Base-by-base conservation (phyloP, 2,888 invertebrate genomes). In the Scaeva pyrastri region DNA sequence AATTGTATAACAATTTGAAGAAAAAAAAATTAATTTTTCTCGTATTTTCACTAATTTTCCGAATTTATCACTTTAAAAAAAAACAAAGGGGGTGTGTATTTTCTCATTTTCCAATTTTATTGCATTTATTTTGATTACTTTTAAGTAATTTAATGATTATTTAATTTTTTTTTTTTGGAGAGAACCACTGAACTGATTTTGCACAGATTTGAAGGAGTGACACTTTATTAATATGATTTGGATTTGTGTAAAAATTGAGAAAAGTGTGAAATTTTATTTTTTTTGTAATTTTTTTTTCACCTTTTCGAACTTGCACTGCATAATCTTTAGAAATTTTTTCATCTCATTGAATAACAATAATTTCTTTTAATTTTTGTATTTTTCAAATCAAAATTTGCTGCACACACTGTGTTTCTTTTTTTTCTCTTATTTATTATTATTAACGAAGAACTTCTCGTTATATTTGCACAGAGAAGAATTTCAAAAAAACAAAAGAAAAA, bases 1-100 rank as follows among this genome's bases (percentile, higher is more conserved):
- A 70, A 78, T 86, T 86, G 86, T 86, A 78, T 86, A 86, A 86
- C 82, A 66, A 16, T 39, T 68, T 50, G 23, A 52, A 60, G 60
- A 68, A 71, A 74, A 79, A 71, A 58, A 79, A 58, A 70, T 52
- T 36, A 4, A 41, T 56, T 55, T 60, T 48, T 23, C 48, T 48
- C 16, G 21, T 48, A n/a, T 31, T 19, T 21, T 60, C 60, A 41
- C n/a, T 12, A 41, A 8, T 60, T 60, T 64, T 48, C 23, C 23
- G 21, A 19, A 48, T 48, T 50, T 21, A 14, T 50, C 50, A 50
- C 50, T 50, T 50, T 19, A 8, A 7, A 3, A 50, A 14, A 2
- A 5, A n/a, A 2, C 2, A 39, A 39, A 21, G 21, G 60, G 8
- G 7, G 14, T 68, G 14, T 68, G 14, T 52, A 23, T 52, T 50